Evolutionary conservation across 1,140 invertebrate genomes (phyloP).

Genomic region (Wasmannia auropunctata): DNA sequence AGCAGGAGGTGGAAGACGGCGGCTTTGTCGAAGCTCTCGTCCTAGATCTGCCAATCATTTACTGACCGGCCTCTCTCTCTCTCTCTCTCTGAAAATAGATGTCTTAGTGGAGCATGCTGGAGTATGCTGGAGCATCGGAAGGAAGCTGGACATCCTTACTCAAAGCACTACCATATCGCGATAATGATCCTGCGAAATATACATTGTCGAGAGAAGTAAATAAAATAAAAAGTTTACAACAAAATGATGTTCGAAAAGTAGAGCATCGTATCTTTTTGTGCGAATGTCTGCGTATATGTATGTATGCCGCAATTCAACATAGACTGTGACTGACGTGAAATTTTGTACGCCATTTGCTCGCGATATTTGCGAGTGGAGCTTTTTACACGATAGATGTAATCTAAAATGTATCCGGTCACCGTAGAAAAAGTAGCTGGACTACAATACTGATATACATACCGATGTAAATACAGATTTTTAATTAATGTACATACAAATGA

Average conservation of each 20-base stretch:
- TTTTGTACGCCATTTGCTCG: slow-evolving; percentile 62
- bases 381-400: slow-evolving; percentile 64
- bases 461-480: slow-evolving; percentile 68
- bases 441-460: slow-evolving; percentile 36
- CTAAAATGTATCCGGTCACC: not conserved
- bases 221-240: slow-evolving; percentile 38
- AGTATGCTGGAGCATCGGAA: not conserved
- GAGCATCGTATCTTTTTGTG: not conserved
- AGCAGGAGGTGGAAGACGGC: slow-evolving; percentile 84
- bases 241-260: not conserved
- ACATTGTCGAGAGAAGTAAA: slow-evolving; percentile 16
- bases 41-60: slow-evolving; percentile 86
- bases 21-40: slow-evolving; percentile 87
- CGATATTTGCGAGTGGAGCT: slow-evolving; percentile 29
- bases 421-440: slow-evolving; percentile 25
- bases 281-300: not conserved
- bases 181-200: not conserved
- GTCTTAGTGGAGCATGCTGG: not conserved
- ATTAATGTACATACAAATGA: slow-evolving; percentile 73
- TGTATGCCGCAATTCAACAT: not conserved
- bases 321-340: slow-evolving; percentile 16
- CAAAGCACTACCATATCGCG: slow-evolving; percentile 7
- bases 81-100: too few species aligned
- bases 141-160: not conserved
- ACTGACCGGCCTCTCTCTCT: slow-evolving; percentile 69